Evolutionary conservation across 1,140 invertebrate species (phyloP).

Genomic region (Heliconius melpomene): DNA sequence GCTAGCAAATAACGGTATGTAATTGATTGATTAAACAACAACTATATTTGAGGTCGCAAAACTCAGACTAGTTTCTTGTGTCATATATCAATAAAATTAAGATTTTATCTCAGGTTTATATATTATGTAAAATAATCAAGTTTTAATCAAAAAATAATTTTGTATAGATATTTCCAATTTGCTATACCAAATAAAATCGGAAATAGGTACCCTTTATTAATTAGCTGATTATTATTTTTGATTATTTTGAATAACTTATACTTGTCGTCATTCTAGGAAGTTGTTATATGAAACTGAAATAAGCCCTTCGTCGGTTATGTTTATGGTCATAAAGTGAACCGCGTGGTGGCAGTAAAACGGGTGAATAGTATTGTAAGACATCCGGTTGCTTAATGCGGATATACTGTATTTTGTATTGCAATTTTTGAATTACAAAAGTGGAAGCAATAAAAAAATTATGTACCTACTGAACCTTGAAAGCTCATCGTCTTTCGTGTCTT

Average conservation of each 20-base stretch:
- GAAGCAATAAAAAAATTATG: neutral
- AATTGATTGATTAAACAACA: conserved; percentile 38
- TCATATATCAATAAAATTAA: conserved; percentile 9
- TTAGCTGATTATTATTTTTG: neutral
- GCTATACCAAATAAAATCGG: too few relatives aligned
- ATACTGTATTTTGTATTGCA: neutral
- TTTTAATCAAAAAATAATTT: too few relatives aligned
- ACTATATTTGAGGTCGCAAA: conserved; percentile 36
- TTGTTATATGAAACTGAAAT: conserved; percentile 32
- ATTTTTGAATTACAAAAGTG: neutral
- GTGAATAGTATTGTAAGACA: conserved; percentile 22
- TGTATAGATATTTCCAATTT: too few relatives aligned
- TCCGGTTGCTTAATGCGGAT: neutral
- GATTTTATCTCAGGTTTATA: neutral
- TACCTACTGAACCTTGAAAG: neutral
- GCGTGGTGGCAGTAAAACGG: conserved; percentile 37
- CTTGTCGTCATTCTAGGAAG: conserved; percentile 10
- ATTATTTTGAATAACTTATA: neutral
- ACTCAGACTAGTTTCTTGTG: conserved; percentile 23
- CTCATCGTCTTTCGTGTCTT: neutral
- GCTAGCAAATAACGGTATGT: conserved; percentile 41
- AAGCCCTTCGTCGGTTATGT: conserved; percentile 32
- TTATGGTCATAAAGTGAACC: conserved; percentile 31
- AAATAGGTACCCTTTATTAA: too few relatives aligned
- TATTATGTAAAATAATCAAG: neutral